Evolutionary conservation across 2,113 vertebrate species (phyloP), one percentile per base, ranked within the genome.

Genomic region (Cottus gobio): DNA sequence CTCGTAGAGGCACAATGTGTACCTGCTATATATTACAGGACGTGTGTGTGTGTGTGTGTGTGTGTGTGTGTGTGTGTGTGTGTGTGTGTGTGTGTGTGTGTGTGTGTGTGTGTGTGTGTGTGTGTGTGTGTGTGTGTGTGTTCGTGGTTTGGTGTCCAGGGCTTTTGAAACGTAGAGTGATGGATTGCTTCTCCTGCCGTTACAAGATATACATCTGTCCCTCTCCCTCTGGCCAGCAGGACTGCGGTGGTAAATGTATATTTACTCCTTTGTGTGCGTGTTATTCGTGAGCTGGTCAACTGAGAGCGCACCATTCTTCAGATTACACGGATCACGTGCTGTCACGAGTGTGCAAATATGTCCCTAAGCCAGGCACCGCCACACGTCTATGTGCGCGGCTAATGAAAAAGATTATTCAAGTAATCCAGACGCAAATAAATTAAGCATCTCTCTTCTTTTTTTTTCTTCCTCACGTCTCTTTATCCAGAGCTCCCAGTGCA

Each of bases 171-270:
- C 91, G 92, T 84, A 90, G 87, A 80, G 90, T 95, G 48, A 89
- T 94, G 84, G 90, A 94, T 58, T 95, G 93, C 69, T 5, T 75
- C 36, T 75, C 93, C 26, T 95, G 94, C 62, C 82, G 60, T 7
- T 91, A 92, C 79, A 90, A 83, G 69, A 75, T 75, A 8, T 79
- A 89, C 80, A 83, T 58, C 64, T 95, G 95, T 70, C 78, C 67
- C 4, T 90, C 92, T 64, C 85, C 86, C 26, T 73, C 88, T 30
- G 84, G 72, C 7, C 79, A 83, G 68, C 52, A 69, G 44, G 77
- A 92, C 57, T 95, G 95, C 39, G 93, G 88, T 22, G 94, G 95
- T 94, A 90, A 66, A 11, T 86, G 28, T 75, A 28, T 37, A 26
- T 68, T 48, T 63, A 7, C 58, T 42, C 61, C n/a, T 73, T 18